Percentiles rank a stretch among this genome's conserved stretches.
Evolutionary conservation across 2,888 invertebrate genomes (phyloP).

Genomic region (Argyra leucocephala): DNA sequence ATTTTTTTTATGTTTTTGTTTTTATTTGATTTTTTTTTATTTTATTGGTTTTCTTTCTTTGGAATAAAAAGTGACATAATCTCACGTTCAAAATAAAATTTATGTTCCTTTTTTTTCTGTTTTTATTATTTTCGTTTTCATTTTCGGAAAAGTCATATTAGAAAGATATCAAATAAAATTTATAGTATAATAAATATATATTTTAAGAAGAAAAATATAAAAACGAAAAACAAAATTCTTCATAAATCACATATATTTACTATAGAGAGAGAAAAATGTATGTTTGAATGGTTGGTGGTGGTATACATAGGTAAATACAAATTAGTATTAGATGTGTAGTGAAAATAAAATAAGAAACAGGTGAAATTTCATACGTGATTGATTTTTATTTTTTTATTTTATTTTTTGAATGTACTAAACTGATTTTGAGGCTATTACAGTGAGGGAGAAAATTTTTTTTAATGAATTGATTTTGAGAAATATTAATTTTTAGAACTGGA

Average conservation of each 20-base stretch:
- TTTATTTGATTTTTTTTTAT: neutral
- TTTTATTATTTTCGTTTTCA: neutral
- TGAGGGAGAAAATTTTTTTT: no score
- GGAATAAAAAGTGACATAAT: neutral
- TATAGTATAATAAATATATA: no score
- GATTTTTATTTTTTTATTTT: neutral
- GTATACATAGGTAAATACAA: neutral
- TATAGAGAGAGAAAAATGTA: no score
- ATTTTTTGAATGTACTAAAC: no score
- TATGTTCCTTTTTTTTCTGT: neutral
- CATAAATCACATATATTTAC: no score
- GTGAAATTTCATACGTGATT: neutral
- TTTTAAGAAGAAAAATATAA: no score
- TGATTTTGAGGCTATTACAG: no score
- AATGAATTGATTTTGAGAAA: no score
- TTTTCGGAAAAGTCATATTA: conserved; percentile 2
- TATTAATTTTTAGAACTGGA: no score
- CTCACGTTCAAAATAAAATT: neutral
- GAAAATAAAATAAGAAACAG: neutral
- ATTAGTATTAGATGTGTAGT: neutral
- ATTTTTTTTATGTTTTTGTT: neutral
- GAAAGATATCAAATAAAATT: neutral
- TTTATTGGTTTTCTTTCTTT: neutral
- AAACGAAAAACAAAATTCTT: no score
- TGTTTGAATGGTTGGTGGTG: neutral